Evolutionary conservation across 1,140 invertebrate species (phyloP).

Genomic region (Lucilia sericata): DNA sequence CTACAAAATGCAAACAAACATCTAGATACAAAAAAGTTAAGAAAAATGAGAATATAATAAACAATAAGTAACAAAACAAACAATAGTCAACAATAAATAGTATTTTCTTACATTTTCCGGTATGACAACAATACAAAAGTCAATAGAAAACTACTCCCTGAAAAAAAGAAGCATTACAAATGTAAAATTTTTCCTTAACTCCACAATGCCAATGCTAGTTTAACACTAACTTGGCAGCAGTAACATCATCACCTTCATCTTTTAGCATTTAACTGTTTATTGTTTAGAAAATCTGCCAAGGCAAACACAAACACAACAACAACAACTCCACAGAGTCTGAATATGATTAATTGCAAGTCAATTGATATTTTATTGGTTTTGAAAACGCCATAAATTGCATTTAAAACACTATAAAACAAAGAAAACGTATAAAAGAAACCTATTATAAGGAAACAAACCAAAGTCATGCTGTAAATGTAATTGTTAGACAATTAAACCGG

Average conservation of each 20-base stretch:
- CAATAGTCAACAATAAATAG: conserved; percentile 48
- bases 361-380: conserved; percentile 65
- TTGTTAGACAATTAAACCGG: conserved; percentile 18
- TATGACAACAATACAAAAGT: conserved; percentile 11
- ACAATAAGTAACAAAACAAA: conserved; percentile 48
- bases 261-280: conserved; percentile 6
- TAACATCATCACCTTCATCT: neutral
- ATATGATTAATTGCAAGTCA: conserved; percentile 67
- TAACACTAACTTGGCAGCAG: neutral
- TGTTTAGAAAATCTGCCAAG: no score
- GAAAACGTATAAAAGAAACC: neutral
- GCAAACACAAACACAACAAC: neutral
- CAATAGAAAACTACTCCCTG: neutral
- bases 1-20: neutral
- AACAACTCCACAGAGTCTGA: conserved; percentile 41
- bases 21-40: conserved; percentile 45
- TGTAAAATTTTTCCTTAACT: conserved; percentile 19
- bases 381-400: conserved; percentile 44
- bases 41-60: conserved; percentile 58
- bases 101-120: conserved; percentile 56
- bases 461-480: neutral
- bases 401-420: conserved; percentile 32
- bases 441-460: neutral
- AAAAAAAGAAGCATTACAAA: conserved; percentile 33
- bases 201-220: no score